Base-by-base conservation (phyloP, 2,113 vertebrate genomes). In the Coptodon bakossiorum region DNA sequence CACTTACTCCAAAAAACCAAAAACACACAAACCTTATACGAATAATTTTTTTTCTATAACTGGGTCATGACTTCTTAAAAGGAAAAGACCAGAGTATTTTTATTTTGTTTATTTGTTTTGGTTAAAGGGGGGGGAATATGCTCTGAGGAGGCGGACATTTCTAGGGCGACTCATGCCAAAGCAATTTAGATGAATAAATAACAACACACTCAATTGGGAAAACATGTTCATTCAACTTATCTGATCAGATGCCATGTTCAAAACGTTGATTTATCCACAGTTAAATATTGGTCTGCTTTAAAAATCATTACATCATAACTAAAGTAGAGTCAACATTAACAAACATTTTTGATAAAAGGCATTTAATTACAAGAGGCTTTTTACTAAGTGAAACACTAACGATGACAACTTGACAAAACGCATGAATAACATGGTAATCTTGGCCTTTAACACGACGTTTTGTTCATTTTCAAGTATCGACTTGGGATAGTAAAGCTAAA, bases 401-500 rank as follows among this genome's bases (percentile, higher is more conserved):
- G 80, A 90, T 79, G 81, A 90, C 50, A 83, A 54, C 31, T 84
- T 78, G 53, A 89, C 68, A 56, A 54, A 81, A 27, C 4, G 9
- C 9, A 81, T 57, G 36, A 81, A 43, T 59, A 61, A 14, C 24
- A 68, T 81, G 24, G 84, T 83, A 86, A 88, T 82, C 88, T 86
- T 36, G 29, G 80, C 88, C 61, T 86, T 61, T 43, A 36, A 48
- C 79, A 54, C 50, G 76, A 54, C 83, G 79, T 84, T 95, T 93
- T 93, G 85, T 91, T 94, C 87, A 84, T 83, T 93, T 96, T 95
- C 94, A 95, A 94, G 93, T 95, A 93, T 93, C n/a, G 56, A 79
- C 83, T 87, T 80, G 24, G 84, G 89, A 83, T 87, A 84, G 71
- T 71, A 88, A 57, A 85, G 63, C 52, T 71, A 68, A 85, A 54